Conservation (phyloP, 2,797 vertebrate genomes). For the Thripadectes ignobilis region DNA sequence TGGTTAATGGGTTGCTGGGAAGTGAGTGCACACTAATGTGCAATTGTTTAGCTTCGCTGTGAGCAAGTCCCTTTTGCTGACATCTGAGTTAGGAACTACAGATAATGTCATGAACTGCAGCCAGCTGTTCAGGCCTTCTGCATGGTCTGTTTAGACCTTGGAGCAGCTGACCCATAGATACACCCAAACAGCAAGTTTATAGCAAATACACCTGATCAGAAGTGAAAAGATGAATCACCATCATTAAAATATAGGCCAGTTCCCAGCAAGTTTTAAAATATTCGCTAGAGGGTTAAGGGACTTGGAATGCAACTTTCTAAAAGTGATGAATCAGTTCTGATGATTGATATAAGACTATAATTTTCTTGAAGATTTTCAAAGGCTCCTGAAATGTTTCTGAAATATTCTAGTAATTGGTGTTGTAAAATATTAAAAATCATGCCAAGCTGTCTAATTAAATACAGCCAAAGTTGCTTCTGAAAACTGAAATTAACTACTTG, state of each 20-base stretch:
- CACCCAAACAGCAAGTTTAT: not conserved
- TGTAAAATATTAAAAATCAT: conserved; percentile 7
- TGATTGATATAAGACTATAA: not conserved
- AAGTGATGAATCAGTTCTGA: not conserved
- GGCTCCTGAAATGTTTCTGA: conserved; percentile 20
- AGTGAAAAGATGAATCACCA: not conserved
- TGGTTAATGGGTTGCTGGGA: not conserved
- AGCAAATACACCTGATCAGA: not conserved
- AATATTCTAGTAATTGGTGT: not conserved
- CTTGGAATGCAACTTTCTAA: not conserved
- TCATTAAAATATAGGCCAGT: not conserved
- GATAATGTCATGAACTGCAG: not conserved
- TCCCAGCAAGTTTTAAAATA: not conserved
- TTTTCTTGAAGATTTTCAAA: conserved; percentile 32
- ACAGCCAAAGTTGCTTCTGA: not conserved
- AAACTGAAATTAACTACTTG: not conserved
- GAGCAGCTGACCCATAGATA: not conserved
- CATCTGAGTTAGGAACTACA: not conserved
- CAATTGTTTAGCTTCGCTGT: not conserved
- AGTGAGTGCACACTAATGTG: not conserved
- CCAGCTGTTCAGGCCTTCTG: not conserved
- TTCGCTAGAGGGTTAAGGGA: not conserved
- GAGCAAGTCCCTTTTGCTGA: not conserved
- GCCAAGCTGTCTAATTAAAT: conserved; percentile 25
- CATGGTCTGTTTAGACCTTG: not conserved